Conservation (phyloP, 1,140 invertebrate genomes). For the Bombus sylvicola region DNA sequence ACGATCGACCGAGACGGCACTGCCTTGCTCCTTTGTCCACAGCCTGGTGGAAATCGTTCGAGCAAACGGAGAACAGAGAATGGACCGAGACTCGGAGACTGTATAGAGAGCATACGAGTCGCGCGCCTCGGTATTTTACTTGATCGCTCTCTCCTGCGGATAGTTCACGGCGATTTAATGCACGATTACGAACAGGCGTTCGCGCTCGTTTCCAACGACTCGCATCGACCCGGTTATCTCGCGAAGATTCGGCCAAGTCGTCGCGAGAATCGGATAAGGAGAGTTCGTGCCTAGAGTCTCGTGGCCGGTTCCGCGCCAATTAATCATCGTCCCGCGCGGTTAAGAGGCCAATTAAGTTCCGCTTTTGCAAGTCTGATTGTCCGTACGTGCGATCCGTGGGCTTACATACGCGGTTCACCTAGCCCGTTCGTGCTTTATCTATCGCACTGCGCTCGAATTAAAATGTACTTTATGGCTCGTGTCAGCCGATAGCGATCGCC, state of each 20-base stretch:
- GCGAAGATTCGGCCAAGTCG: slow-evolving; percentile 49
- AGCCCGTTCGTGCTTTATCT: slow-evolving; percentile 57
- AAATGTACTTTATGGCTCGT: slow-evolving; percentile 70
- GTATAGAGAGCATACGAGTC: not conserved
- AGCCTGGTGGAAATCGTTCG: not conserved
- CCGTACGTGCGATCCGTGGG: slow-evolving; percentile 60
- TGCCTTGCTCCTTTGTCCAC: slow-evolving; percentile 1
- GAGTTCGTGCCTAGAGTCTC: slow-evolving; percentile 7
- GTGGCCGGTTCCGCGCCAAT: slow-evolving; percentile 58
- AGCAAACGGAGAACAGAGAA: not conserved
- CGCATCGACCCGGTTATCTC: slow-evolving; percentile 14
- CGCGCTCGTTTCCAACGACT: not conserved
- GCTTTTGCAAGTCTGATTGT: slow-evolving; percentile 78
- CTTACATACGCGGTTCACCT: slow-evolving; percentile 32
- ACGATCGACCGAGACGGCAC: not conserved
- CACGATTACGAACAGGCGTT: slow-evolving; percentile 14
- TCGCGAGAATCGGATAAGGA: not conserved
- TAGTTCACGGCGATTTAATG: slow-evolving; percentile 49
- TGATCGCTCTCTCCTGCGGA: not conserved
- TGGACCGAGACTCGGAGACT: not conserved
- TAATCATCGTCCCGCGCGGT: slow-evolving; percentile 70
- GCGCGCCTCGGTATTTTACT: not conserved
- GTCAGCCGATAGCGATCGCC: slow-evolving; percentile 66
- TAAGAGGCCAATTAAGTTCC: slow-evolving; percentile 73
- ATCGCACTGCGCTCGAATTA: slow-evolving; percentile 66